phyloP scores from a whole-genome alignment of 2,797 vertebrate species.

The Synanceia verrucosa region DNA sequence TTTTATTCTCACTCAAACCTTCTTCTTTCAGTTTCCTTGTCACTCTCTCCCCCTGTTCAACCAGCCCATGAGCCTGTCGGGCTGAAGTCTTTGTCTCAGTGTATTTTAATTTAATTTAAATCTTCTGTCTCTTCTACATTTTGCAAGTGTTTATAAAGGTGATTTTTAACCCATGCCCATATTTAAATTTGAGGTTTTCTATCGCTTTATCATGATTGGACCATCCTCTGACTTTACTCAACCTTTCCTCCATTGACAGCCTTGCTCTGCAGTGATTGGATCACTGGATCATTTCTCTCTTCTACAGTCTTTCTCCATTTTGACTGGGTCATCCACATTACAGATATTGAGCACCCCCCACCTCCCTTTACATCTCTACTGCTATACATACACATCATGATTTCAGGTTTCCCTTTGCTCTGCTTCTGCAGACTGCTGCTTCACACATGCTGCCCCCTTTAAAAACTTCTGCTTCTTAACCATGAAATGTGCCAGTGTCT shows the following conservation, averaged over 20 bases:
- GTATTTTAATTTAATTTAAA: slow-evolving; percentile 59
- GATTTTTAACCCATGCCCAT: slow-evolving; percentile 77
- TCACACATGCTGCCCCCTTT: slow-evolving; percentile 49
- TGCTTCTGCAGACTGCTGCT: slow-evolving; percentile 51
- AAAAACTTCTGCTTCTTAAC: slow-evolving; percentile 48
- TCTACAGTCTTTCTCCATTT: slow-evolving; percentile 56
- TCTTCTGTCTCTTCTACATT: slow-evolving; percentile 78
- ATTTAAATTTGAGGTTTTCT: slow-evolving; percentile 72
- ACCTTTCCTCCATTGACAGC: slow-evolving; percentile 70
- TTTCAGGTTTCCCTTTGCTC: slow-evolving; percentile 67
- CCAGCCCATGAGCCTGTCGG: slow-evolving; percentile 65
- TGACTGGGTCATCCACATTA: slow-evolving; percentile 71
- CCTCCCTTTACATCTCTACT: slow-evolving; percentile 52
- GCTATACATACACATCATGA: slow-evolving; percentile 38
- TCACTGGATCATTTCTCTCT: slow-evolving; percentile 72
- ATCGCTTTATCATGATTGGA: slow-evolving; percentile 72
- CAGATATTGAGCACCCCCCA: slow-evolving; percentile 31
- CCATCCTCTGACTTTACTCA: slow-evolving; percentile 69
- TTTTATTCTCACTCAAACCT: slow-evolving; percentile 43
- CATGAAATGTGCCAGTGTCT: slow-evolving; percentile 41
- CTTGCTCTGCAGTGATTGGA: slow-evolving; percentile 70
- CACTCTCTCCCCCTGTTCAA: slow-evolving; percentile 63
- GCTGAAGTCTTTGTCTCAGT: slow-evolving; percentile 56
- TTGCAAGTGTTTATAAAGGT: slow-evolving; percentile 87
- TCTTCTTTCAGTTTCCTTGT: slow-evolving; percentile 62